Base-by-base conservation (phyloP, 2,888 invertebrate species). In the Pheosia gnoma region DNA sequence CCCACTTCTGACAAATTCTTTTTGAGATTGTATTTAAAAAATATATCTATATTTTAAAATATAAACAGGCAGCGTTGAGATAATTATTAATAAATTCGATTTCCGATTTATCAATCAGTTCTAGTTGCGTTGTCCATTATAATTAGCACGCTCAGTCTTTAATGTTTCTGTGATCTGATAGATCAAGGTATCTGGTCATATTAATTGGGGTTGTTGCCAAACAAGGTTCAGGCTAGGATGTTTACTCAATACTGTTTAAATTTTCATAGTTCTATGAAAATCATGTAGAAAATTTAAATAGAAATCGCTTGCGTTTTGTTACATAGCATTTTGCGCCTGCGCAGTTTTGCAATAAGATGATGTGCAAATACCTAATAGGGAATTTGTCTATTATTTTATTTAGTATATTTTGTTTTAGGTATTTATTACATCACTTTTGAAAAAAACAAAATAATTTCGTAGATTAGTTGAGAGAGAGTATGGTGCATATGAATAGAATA, bases 1-100 rank as follows among this genome's bases (percentile, higher is more conserved):
- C 96, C 96, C 96, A 96, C 96, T 96, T 95, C 96, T 96, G 95
- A 95, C 95, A 95, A 86, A 86, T 66, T 68, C 39, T 55, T 82
- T 93, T 90, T 94, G 88, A 76, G 37, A 25, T 58, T 73, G 75
- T 72, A 59, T 61, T 66, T 65, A 45, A 8, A 38, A 38, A 58
- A 68, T 65, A 51, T 55, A 45, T 51, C 41, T 37, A n/a, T 45
- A 45, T 39, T 43, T 41, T 52, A 36, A 6, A 4, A 36, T 36
- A 1, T 52, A 52, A 36, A 52, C 5, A 36, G 36, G 25, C 9
- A 4, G 1, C 8, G 10, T 43, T 10, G 43, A 9, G 9, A 8
- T 9, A 43, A 2, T 8, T 43, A 43, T 9, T 43, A 9, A 43
- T 36, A 13, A n/a, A 52, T 3, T 52, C 36, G 36, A 13, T 51